Evolutionary conservation across 30 jellyfish, hydroid and myxozoan species (phyloP), one percentile per base, ranked within the genome.

Genomic region (Mastigias papua): DNA sequence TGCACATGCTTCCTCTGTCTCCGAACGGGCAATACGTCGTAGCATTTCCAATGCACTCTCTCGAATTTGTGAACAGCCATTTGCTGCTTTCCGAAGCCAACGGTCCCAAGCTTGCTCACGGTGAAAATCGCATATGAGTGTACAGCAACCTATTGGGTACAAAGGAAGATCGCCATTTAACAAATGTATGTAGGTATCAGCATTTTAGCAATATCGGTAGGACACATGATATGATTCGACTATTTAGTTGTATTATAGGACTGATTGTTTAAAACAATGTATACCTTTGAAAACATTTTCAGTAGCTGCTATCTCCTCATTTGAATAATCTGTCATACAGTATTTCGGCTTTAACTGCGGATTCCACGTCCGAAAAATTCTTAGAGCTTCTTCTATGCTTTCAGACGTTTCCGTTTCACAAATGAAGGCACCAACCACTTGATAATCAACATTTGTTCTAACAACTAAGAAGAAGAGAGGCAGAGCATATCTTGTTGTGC

Each of bases 401-500:
- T 65, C 95, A 22, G 69, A 70, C n/a, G 60, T 67, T 54, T 82
- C 75, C 25, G 48, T 76, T 72, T 92, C 95, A 27, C 87, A 60
- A 30, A 92, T 69, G 26, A 87, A 92, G 50, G 92, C 15, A n/a
- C 86, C 97, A 0, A 87, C 98, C 22, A 92, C 32, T 67, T 92
- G 98, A 60, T 74, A 86, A 64, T 91, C 95, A 20, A 86, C 97
- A 63, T 91, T 91, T 16, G 98, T 91, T 50, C 87, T 96, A 42
- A 92, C 98, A 57, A 86, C 93, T 51, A 92, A 58, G 69, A 91
- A 86, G 68, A 86, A 80, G 42, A 92, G 66, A 8, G 98, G 98
- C 27, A 92, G 66, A 16, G 98, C 92, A 60, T 89, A 76, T n/a
- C 88, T 64, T 46, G 90, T 86, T 30, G 95, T 91, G 21, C 77